Percentiles rank a stretch among this genome's conserved stretches.
Evolutionary conservation across 2,888 invertebrate species (phyloP).

Genomic region (Adelognathus sp.): DNA sequence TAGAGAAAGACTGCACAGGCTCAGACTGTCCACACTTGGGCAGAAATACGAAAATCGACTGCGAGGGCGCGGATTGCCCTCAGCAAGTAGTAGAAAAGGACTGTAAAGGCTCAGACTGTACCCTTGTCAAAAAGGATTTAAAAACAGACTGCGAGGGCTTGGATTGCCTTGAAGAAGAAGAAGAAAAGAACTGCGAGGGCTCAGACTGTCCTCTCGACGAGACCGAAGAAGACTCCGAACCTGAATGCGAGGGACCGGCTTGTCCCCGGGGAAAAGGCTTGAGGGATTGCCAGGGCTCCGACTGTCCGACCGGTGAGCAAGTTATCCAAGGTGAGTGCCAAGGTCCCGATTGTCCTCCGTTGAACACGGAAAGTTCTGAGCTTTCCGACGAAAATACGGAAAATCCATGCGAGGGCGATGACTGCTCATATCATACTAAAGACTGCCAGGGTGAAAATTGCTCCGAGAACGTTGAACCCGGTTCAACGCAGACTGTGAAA

Average conservation of each 20-base stretch:
- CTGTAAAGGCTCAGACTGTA: conserved; percentile 24
- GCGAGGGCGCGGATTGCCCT: not conserved
- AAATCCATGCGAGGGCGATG: not conserved
- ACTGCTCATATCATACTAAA: not conserved
- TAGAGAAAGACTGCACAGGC: not conserved
- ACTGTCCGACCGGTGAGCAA: not conserved
- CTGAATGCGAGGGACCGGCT: conserved; percentile 7
- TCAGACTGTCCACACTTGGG: not conserved
- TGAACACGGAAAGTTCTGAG: not conserved
- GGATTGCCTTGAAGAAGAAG: no score
- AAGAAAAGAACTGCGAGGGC: not conserved
- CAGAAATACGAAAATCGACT: not conserved
- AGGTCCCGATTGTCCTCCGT: conserved; percentile 4
- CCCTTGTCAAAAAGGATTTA: no score
- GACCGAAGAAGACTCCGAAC: not conserved
- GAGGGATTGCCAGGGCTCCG: not conserved
- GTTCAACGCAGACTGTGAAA: not conserved
- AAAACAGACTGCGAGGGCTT: no score
- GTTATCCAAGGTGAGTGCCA: not conserved
- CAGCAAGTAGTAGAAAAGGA: not conserved
- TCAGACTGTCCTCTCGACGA: not conserved
- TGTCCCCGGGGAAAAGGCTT: no score
- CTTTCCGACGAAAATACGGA: not conserved
- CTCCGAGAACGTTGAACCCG: not conserved
- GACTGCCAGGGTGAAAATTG: conserved; percentile 7